phyloP scores from a whole-genome alignment of 2,888 invertebrate species.

The Drosophila vallismaia region DNA sequence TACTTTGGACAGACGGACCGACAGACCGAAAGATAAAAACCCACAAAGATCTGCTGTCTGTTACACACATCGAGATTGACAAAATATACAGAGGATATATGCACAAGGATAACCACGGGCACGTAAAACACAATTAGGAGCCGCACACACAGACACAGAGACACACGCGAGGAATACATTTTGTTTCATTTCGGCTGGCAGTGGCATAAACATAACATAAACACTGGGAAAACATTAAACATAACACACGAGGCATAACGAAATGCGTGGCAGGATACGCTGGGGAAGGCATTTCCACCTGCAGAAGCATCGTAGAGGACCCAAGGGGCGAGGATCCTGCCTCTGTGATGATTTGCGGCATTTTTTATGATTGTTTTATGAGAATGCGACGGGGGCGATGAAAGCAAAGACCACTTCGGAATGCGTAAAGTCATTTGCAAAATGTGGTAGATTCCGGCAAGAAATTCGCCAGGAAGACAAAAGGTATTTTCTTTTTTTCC shows the following conservation, averaged over 20 bases:
- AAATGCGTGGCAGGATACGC: slow-evolving; percentile 22
- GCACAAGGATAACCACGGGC: slow-evolving; percentile 15
- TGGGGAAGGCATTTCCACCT: slow-evolving; percentile 3
- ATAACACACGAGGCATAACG: slow-evolving; percentile 31
- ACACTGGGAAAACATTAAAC: slow-evolving; percentile 40
- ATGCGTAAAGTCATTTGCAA: slow-evolving; percentile 31
- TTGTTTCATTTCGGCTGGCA: slow-evolving; percentile 35
- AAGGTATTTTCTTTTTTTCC: slow-evolving; percentile 5
- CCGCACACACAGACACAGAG: slow-evolving; percentile 18
- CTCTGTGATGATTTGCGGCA: slow-evolving; percentile 41
- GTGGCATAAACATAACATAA: slow-evolving; percentile 35
- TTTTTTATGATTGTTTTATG: slow-evolving; percentile 56
- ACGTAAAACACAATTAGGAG: slow-evolving; percentile 46
- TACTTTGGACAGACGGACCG: not conserved
- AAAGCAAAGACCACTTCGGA: slow-evolving; percentile 28
- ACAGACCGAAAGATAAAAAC: not conserved
- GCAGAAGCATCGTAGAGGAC: slow-evolving; percentile 7
- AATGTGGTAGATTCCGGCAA: slow-evolving; percentile 18
- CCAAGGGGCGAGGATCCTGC: slow-evolving; percentile 1
- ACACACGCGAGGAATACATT: slow-evolving; percentile 16
- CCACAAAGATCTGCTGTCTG: not conserved
- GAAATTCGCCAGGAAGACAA: slow-evolving; percentile 11
- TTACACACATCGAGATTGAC: slow-evolving; percentile 2
- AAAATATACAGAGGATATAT: slow-evolving; percentile 1
- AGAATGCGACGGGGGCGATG: slow-evolving; percentile 21